Base-by-base conservation (phyloP, 2,888 invertebrate species). In the Xestia c-nigrum region DNA sequence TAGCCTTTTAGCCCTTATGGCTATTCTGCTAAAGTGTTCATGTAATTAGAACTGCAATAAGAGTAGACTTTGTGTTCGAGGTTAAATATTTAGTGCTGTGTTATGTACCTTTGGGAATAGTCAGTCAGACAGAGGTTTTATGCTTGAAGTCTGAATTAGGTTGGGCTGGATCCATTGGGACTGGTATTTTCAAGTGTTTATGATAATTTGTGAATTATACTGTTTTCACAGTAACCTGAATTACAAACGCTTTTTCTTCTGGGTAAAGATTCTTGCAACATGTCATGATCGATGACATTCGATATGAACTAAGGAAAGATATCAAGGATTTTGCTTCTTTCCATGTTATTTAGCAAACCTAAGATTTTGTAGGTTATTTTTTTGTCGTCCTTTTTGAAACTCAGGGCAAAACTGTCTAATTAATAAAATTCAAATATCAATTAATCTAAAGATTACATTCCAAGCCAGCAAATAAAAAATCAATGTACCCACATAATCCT, bases 1-100 rank as follows among this genome's bases (percentile, higher is more conserved):
- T 82, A 69, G 78, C 64, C 75, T 80, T 83, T 76, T 40, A 75
- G 76, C 47, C 40, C 31, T 70, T 66, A 61, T 55, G 52, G 74
- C n/a, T 7, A 74, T 79, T 84, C n/a, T 21, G 24, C 64, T 64
- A 21, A 64, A 72, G 57, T 71, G 50, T 40, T 63, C n/a, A 5
- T 47, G 63, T 70, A 61, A 83, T 77, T 57, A 63, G 14, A 66
- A 21, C 19, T 57, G 63, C 46, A 43, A 24, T 66, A 31, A 47
- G 19, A 52, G 14, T 14, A 61, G 21, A 57, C 5, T 50, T 46
- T 38, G 3, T 50, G 57, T 57, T 3, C 21, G 21, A 43, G 5
- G 43, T 57, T 47, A 79, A 68, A 64, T 81, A 64, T 82, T 80
- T 46, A 47, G 21, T 19, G 19, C 21, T 50, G 1, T 46, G 21